Conservation (phyloP, 2,797 vertebrate species). For the Clarias platycephalus region DNA sequence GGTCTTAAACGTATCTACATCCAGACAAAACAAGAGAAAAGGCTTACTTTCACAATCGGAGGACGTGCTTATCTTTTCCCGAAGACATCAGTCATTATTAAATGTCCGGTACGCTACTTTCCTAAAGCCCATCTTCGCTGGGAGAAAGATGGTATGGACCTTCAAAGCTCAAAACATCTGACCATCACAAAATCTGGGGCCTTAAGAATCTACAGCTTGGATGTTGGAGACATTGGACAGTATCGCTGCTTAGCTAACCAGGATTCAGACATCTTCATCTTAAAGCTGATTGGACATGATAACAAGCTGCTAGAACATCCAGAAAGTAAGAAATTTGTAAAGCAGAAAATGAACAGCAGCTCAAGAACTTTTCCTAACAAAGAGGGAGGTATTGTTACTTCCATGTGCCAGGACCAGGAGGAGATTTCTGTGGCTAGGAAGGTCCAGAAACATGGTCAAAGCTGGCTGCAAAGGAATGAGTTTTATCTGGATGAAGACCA, state of each 20-base stretch:
- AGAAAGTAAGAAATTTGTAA: slow-evolving; percentile 48
- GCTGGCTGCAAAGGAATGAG: slow-evolving; percentile 75
- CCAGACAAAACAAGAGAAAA: slow-evolving; percentile 83
- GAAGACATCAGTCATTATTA: slow-evolving; percentile 85
- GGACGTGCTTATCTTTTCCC: slow-evolving; percentile 86
- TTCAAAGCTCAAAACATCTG: slow-evolving; percentile 76
- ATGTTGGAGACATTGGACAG: slow-evolving; percentile 73
- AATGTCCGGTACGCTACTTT: slow-evolving; percentile 83
- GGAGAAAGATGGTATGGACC: slow-evolving; percentile 80
- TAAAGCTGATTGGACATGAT: slow-evolving; percentile 84
- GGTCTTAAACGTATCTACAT: slow-evolving; percentile 80
- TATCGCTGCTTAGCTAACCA: slow-evolving; percentile 83
- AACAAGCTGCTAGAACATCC: slow-evolving; percentile 74
- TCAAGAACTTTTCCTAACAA: slow-evolving; percentile 34
- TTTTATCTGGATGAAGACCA: slow-evolving; percentile 69
- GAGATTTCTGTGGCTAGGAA: slow-evolving; percentile 27
- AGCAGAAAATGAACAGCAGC: not conserved
- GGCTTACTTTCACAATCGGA: slow-evolving; percentile 84
- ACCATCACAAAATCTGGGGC: slow-evolving; percentile 83
- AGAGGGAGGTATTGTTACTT: slow-evolving; percentile 25
- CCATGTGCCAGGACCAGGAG: slow-evolving; percentile 37
- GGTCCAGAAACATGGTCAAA: slow-evolving; percentile 64
- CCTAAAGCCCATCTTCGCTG: slow-evolving; percentile 82
- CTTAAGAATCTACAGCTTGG: slow-evolving; percentile 80
- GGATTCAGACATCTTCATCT: slow-evolving; percentile 75